Evolutionary conservation across 2,113 vertebrate genomes (phyloP).

Genomic region (Melanostigma gelatinosum): DNA sequence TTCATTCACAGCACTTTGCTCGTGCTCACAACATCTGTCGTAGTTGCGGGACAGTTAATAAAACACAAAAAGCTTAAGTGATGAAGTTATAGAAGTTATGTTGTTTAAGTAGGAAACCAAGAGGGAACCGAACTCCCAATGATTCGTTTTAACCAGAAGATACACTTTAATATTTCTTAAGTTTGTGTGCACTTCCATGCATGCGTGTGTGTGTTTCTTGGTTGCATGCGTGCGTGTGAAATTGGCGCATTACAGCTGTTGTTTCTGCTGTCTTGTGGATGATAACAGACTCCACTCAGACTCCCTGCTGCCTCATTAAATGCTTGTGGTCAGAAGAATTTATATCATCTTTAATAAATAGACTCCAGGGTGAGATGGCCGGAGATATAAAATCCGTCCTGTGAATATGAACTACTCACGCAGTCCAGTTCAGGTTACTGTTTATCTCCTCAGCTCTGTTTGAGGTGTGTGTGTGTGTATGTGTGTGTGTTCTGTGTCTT

Average conservation of each 20-base stretch:
- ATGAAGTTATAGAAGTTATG: no score
- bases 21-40: not conserved
- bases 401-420: slow-evolving; percentile 64
- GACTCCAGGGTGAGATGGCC: slow-evolving; percentile 67
- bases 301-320: slow-evolving; percentile 80
- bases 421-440: slow-evolving; percentile 34
- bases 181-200: not conserved
- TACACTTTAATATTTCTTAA: not conserved
- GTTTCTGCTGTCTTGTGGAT: slow-evolving; percentile 58
- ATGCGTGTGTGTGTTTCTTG: not conserved
- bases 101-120: no score
- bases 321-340: slow-evolving; percentile 75
- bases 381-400: slow-evolving; percentile 54
- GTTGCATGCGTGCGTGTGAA: slow-evolving; percentile 33
- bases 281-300: slow-evolving; percentile 72
- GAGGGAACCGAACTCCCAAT: no score
- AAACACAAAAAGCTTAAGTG: not conserved
- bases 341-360: slow-evolving; percentile 81
- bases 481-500: slow-evolving; percentile 37
- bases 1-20: not conserved
- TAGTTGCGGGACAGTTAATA: slow-evolving; percentile 29
- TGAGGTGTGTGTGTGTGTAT: slow-evolving; percentile 39
- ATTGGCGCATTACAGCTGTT: slow-evolving; percentile 71
- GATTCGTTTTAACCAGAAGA: no score
- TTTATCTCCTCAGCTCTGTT: slow-evolving; percentile 58